Conservation (phyloP, 2,888 invertebrate species). For the Macrostomum cliftonense region DNA sequence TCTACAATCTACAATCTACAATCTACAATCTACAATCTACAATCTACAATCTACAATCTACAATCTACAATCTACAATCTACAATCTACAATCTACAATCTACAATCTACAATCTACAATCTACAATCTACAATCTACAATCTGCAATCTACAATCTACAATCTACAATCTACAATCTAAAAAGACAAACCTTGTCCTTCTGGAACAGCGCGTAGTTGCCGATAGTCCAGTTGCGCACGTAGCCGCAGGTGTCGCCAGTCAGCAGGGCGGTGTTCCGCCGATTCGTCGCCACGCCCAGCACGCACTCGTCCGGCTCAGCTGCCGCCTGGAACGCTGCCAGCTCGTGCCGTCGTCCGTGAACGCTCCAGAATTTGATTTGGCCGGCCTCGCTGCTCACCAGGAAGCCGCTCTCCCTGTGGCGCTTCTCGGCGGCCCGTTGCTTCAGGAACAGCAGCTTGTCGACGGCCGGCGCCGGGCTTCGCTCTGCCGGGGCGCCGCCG, state of each 20-base stretch:
- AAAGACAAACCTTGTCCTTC: too few species aligned
- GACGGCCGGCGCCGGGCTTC: slow-evolving; percentile 25
- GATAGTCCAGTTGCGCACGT: slow-evolving; percentile 60
- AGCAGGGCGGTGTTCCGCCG: slow-evolving; percentile 49
- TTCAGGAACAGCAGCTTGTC: slow-evolving; percentile 31
- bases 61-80: too few species aligned
- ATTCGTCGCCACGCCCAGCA: slow-evolving; percentile 53
- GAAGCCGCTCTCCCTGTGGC: slow-evolving; percentile 23
- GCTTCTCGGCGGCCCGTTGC: slow-evolving; percentile 17
- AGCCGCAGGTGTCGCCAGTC: slow-evolving; percentile 47
- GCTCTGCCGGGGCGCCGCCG: slow-evolving; percentile 18
- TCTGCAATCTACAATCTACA: too few species aligned
- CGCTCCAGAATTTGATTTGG: slow-evolving; percentile 28
- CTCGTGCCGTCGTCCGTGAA: slow-evolving; percentile 22
- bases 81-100: too few species aligned
- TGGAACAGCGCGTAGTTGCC: slow-evolving; percentile 45
- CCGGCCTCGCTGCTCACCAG: slow-evolving; percentile 34
- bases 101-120: too few species aligned
- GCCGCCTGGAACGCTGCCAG: slow-evolving; percentile 14
- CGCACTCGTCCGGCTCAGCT: slow-evolving; percentile 33
- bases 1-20: too few species aligned
- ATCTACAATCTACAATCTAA: slow-evolving; percentile 48
- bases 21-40: too few species aligned
- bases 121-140: too few species aligned
- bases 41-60: too few species aligned